Evolutionary conservation across 2,113 vertebrate genomes (phyloP).

Genomic region (Panthera tigris): DNA sequence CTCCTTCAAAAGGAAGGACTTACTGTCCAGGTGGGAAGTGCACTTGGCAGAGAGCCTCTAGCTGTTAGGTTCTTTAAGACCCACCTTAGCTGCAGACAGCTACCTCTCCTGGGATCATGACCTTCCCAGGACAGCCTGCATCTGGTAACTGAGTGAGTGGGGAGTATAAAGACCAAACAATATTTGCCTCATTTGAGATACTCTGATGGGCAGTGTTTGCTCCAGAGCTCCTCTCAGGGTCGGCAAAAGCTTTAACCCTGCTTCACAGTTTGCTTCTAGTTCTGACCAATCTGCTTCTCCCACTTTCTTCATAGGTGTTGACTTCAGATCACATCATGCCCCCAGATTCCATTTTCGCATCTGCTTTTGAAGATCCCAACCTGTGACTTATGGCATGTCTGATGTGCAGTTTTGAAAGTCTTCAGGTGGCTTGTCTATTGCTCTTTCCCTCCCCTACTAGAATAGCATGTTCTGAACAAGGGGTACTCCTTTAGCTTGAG

Average conservation of each 20-base stretch:
- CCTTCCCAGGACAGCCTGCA: not conserved
- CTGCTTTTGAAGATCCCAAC: not conserved
- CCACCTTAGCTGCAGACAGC: not conserved
- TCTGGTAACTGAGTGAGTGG: not conserved
- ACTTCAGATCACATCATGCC: not conserved
- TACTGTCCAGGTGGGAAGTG: not conserved
- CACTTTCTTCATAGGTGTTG: not conserved
- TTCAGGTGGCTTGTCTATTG: not conserved
- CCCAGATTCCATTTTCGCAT: not conserved
- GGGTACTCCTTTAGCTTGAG: not conserved
- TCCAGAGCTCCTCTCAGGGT: not conserved
- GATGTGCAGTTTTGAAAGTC: not conserved
- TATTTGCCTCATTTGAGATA: not conserved
- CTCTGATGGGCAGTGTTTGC: not conserved
- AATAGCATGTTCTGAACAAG: not conserved
- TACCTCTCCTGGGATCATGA: not conserved
- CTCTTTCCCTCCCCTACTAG: not conserved
- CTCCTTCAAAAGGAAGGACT: not conserved
- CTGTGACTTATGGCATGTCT: not conserved
- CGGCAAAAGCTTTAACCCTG: not conserved
- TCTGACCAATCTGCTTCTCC: not conserved
- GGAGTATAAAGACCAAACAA: not conserved
- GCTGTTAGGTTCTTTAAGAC: not conserved
- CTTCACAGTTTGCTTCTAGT: not conserved
- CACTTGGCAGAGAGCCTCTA: not conserved